A percentile compares a stretch with the other conserved stretches of the same genome.
Evolutionary conservation across 2,888 invertebrate species (phyloP).

Genomic region (Geophilus truncorum): DNA sequence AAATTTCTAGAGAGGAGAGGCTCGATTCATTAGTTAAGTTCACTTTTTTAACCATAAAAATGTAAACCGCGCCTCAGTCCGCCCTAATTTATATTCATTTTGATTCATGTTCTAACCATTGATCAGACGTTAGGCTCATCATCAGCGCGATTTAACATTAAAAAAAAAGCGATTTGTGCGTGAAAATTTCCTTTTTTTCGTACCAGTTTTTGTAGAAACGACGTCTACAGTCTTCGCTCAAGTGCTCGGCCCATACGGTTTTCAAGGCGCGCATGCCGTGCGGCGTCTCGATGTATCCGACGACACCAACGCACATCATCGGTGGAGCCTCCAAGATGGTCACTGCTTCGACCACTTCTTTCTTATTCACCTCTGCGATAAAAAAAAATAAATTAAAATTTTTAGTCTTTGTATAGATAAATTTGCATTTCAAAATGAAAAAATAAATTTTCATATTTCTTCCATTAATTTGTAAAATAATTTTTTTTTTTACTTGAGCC

Average conservation of each 20-base stretch:
- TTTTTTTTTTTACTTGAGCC: constrained; percentile 81
- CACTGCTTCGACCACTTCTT: constrained; percentile 98
- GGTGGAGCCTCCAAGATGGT: constrained; percentile 98
- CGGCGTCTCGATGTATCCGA: constrained; percentile 98
- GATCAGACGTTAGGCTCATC: background rate
- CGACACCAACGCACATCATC: constrained; percentile 94
- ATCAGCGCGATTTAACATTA: background rate
- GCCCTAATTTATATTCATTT: constrained; percentile 7
- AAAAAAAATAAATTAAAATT: no score
- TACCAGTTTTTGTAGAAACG: constrained; percentile 99
- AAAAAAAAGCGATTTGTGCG: background rate
- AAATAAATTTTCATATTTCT: background rate
- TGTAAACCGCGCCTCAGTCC: constrained; percentile 7
- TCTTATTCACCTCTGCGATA: constrained; percentile 90
- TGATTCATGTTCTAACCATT: constrained; percentile 1
- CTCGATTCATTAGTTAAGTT: background rate
- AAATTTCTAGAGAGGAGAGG: background rate
- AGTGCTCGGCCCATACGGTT: constrained; percentile 97
- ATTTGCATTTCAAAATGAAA: no score
- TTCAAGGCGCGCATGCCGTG: constrained; percentile 91
- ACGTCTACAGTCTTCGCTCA: constrained; percentile 96
- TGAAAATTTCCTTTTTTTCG: no score
- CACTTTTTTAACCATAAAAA: background rate
- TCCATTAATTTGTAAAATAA: background rate
- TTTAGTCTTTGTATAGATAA: no score